Evolutionary conservation across 2,888 invertebrate species (phyloP).

Genomic region (Cecidostiba fungosa): DNA sequence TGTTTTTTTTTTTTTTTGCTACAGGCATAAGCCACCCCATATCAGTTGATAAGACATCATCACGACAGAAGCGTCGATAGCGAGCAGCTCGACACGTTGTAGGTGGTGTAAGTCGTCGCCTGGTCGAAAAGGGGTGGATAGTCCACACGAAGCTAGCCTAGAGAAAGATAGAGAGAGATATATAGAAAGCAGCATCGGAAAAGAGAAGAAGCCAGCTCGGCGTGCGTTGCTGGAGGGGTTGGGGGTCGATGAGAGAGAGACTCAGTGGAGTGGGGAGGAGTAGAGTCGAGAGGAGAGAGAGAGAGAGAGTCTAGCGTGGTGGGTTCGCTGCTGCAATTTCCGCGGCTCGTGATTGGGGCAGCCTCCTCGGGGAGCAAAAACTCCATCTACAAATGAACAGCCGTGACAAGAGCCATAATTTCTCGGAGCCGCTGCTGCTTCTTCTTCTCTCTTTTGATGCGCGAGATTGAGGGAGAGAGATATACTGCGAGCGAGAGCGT

Average conservation of each 20-base stretch:
- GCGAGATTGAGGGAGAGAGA: constrained; percentile 47
- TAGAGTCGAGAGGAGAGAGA: constrained; percentile 57
- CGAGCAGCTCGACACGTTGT: not conserved
- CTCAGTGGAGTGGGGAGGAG: not conserved
- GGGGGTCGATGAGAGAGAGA: constrained; percentile 18
- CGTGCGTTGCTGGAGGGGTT: not conserved
- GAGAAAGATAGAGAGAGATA: too few species aligned
- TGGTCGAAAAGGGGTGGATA: constrained; percentile 25
- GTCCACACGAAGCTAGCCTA: not conserved
- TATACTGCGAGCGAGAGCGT: not conserved
- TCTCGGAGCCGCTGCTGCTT: constrained; percentile 79
- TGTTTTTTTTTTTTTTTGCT: too few species aligned
- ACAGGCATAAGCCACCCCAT: too few species aligned
- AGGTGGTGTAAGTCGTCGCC: constrained; percentile 7
- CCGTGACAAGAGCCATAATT: constrained; percentile 87
- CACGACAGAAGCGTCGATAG: constrained; percentile 10
- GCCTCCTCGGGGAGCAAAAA: constrained; percentile 85
- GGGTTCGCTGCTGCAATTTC: constrained; percentile 82
- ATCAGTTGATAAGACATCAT: too few species aligned
- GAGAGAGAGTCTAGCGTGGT: constrained; percentile 68
- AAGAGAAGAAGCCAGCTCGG: constrained; percentile 11
- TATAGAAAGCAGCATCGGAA: constrained; percentile 3
- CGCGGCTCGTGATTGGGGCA: constrained; percentile 86
- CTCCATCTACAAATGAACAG: constrained; percentile 88
- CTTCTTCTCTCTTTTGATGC: constrained; percentile 65